Evolutionary conservation across 1,140 invertebrate genomes (phyloP).

Genomic region (Phenacoccus solenopsis): DNA sequence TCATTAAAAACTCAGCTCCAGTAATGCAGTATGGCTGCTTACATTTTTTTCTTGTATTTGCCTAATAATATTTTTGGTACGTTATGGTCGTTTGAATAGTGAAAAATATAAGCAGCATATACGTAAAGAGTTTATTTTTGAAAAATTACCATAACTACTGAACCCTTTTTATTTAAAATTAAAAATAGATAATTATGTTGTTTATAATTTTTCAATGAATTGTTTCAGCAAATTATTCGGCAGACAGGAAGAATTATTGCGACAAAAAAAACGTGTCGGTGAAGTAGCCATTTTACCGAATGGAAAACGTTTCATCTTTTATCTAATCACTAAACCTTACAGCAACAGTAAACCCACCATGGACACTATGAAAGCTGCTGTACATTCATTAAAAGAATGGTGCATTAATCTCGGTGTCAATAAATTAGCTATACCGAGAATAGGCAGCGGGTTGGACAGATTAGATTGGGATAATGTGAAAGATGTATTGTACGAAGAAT

Average conservation of each 20-base stretch:
- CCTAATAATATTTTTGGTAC: too few species aligned
- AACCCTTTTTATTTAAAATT: too few species aligned
- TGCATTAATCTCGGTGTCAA: slow-evolving; percentile 34
- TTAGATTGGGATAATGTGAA: slow-evolving; percentile 45
- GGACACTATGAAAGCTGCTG: slow-evolving; percentile 28
- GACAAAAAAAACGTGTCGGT: slow-evolving; percentile 37
- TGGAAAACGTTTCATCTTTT: slow-evolving; percentile 42
- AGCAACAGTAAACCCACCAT: slow-evolving; percentile 35
- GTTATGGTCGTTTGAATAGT: too few species aligned
- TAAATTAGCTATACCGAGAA: slow-evolving; percentile 44
- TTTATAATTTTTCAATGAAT: too few species aligned
- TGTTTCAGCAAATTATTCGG: slow-evolving; percentile 28
- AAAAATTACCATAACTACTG: too few species aligned
- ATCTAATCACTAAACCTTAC: slow-evolving; percentile 37
- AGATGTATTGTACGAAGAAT: neutral
- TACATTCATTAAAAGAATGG: slow-evolving; percentile 31
- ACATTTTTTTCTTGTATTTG: too few species aligned
- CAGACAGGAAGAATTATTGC: slow-evolving; percentile 31
- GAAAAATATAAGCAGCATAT: too few species aligned
- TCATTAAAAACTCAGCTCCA: too few species aligned
- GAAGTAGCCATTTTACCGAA: slow-evolving; percentile 40
- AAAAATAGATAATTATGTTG: too few species aligned
- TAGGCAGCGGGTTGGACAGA: slow-evolving; percentile 50
- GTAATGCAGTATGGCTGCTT: too few species aligned
- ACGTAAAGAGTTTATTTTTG: too few species aligned